Conservation (phyloP, 2,113 vertebrate genomes). For the Microcebus jonahi region DNA sequence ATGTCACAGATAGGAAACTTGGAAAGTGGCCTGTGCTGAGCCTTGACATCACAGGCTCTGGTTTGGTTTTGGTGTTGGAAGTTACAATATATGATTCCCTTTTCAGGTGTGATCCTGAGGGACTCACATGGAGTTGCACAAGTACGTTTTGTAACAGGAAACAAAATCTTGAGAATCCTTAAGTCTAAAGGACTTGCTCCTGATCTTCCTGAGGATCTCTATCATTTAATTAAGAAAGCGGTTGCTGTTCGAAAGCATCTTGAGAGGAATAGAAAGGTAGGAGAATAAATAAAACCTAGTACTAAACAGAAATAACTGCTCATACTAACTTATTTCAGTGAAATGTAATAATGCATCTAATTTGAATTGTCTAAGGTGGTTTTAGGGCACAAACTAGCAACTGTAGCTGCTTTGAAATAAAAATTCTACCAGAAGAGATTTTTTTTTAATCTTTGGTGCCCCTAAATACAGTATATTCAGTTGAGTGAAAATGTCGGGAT, state of each 20-base stretch:
- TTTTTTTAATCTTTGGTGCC: not conserved
- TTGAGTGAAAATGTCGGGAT: not conserved
- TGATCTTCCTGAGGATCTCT: constrained; percentile 62
- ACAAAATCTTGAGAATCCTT: too few species aligned
- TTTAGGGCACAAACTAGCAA: not conserved
- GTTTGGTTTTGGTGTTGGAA: not conserved
- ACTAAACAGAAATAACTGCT: not conserved
- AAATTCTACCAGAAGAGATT: not conserved
- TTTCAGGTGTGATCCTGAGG: constrained; percentile 96
- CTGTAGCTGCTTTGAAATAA: not conserved
- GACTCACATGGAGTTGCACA: constrained; percentile 77
- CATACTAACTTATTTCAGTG: not conserved
- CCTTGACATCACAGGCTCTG: not conserved
- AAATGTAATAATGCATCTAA: not conserved
- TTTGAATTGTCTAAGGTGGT: not conserved
- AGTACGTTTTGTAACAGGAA: too few species aligned
- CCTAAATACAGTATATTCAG: too few species aligned
- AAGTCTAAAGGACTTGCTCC: too few species aligned
- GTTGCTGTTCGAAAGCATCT: constrained; percentile 98
- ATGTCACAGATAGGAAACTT: not conserved
- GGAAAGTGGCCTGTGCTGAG: not conserved
- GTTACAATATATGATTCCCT: not conserved
- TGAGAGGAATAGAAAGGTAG: constrained; percentile 98
- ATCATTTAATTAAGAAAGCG: constrained; percentile 99
- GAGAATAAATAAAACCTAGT: not conserved